A percentile compares a stretch with the other conserved stretches of the same genome.
phyloP scores from a whole-genome alignment of 2,113 vertebrate genomes.

The Ascaphus truei region DNA sequence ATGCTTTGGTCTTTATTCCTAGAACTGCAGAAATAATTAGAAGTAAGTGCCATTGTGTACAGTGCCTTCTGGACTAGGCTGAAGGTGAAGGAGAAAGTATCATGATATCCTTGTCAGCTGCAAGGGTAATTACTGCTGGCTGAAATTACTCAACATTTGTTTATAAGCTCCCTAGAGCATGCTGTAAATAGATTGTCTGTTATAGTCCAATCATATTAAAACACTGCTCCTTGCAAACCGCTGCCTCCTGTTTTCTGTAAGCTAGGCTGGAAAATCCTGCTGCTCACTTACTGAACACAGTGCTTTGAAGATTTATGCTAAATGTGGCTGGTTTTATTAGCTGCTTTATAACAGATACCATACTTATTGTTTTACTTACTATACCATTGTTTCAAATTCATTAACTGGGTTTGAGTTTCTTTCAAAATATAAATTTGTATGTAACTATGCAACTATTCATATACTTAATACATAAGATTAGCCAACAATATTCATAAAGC shows the following conservation, averaged over 20 bases:
- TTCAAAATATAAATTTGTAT: not conserved
- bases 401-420: not conserved
- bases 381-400: not conserved
- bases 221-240: slow-evolving; percentile 82
- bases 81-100: slow-evolving; percentile 99
- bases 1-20: slow-evolving; percentile 90
- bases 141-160: slow-evolving; percentile 99
- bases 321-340: slow-evolving; percentile 97
- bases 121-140: slow-evolving; percentile 99
- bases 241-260: slow-evolving; percentile 92
- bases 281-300: slow-evolving; percentile 92
- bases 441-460: too few species aligned
- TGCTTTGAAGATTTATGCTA: slow-evolving; percentile 85
- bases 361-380: slow-evolving; percentile 60
- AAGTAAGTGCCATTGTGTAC: slow-evolving; percentile 78
- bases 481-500: too few species aligned
- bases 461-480: too few species aligned
- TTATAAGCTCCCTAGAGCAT: slow-evolving; percentile 99
- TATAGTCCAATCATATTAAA: slow-evolving; percentile 99
- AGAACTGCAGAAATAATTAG: slow-evolving; percentile 87
- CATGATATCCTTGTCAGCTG: slow-evolving; percentile 99
- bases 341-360: slow-evolving; percentile 79
- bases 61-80: slow-evolving; percentile 90
- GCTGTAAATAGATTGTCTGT: slow-evolving; percentile 99
- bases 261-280: slow-evolving; percentile 79